A percentile compares a stretch with the other conserved stretches of the same genome.
Conservation (phyloP, 2,113 vertebrate species). For the Indicator maculatus region DNA sequence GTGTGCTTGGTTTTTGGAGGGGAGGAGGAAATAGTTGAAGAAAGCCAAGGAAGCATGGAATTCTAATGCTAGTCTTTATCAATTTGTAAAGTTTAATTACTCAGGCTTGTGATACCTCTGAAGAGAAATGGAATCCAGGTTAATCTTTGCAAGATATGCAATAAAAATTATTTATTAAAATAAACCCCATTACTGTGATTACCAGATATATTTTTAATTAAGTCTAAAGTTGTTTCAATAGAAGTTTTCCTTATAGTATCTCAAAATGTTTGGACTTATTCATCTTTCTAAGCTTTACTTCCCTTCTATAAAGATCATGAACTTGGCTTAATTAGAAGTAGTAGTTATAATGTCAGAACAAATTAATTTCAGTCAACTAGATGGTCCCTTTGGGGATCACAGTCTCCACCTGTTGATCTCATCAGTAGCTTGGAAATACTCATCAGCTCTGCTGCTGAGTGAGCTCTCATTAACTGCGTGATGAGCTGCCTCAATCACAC, state of each 20-base stretch:
- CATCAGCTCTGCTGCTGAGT: rapidly evolving
- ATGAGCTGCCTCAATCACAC: background rate
- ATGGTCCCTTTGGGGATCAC: slow-evolving; percentile 11
- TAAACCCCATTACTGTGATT: slow-evolving; percentile 32
- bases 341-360: slow-evolving; percentile 59
- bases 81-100: slow-evolving; percentile 43
- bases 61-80: slow-evolving; percentile 7
- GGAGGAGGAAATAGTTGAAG: background rate
- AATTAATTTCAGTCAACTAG: slow-evolving; percentile 56
- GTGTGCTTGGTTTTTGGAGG: rapidly evolving
- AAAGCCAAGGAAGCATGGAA: background rate
- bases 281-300: slow-evolving; percentile 40
- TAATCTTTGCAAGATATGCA: slow-evolving; percentile 27
- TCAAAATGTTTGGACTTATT: slow-evolving; percentile 55
- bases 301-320: slow-evolving; percentile 43
- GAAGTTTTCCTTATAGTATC: slow-evolving; percentile 52
- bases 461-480: background rate
- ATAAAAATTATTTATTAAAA: slow-evolving; percentile 59
- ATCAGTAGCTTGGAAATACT: background rate
- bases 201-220: slow-evolving; percentile 50
- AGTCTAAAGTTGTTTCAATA: slow-evolving; percentile 20
- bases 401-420: background rate
- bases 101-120: background rate
- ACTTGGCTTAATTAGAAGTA: slow-evolving; percentile 66
- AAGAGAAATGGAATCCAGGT: slow-evolving; percentile 26